Evolutionary conservation across 2,888 invertebrate genomes (phyloP), one percentile per base, ranked within the genome.

Genomic region (Troglohyphantes excavatus): DNA sequence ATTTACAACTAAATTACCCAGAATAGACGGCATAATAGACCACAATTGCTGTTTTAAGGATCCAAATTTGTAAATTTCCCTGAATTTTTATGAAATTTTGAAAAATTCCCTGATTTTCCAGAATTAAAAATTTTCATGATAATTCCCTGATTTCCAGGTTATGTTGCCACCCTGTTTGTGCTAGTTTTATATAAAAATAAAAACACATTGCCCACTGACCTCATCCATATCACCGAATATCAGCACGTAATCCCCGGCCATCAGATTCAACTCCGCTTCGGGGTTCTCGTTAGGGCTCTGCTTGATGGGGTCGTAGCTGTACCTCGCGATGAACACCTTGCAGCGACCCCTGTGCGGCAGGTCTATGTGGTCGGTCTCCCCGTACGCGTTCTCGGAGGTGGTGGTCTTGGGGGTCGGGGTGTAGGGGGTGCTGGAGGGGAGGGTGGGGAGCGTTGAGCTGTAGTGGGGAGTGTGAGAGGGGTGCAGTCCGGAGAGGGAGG

Each of bases 191-290:
- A n/a, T n/a, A n/a, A n/a, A n/a, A n/a, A n/a, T n/a, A 39, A 3
- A 39, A 39, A 39, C 39, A 2, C 39, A 2, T 39, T 39, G 9
- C 39, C 53, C 46, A 91, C 92, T 91, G 92, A 94, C 94, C 93
- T 94, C 94, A 92, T 94, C 94, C 93, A 95, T 94, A 85, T 94
- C 94, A 63, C 97, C 98, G 96, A 98, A 98, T 26, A 99, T 98
- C 88, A 99, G 95, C 73, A 99, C 95, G 94, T 99, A 99, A 94
- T 99, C 99, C 11, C 99, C 99, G 82, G 98, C 96, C 93, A 96
- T 97, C 65, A 98, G 96, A 26, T 97, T 96, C 91, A 99, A 94
- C 93, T 99, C 99, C 76, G 98, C 97, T 94, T 99, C 99, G 1
- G 98, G 97, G 93, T 97, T 97, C 93, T 98, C 98, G 93, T 96